Evolutionary conservation across 2,797 vertebrate genomes (phyloP).

Genomic region (Eurystomus glaucurus): DNA sequence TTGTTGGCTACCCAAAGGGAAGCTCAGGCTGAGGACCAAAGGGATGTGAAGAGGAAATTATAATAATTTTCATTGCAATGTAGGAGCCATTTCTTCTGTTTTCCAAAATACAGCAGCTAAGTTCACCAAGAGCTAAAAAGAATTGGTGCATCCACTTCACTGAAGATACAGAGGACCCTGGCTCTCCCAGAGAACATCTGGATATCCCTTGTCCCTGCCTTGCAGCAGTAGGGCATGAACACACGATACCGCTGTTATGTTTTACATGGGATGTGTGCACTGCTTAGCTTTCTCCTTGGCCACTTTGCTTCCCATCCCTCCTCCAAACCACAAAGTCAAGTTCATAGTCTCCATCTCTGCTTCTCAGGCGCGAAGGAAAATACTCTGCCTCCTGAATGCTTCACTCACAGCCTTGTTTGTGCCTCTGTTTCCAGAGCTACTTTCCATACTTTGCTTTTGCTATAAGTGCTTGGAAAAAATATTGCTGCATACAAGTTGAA

Average conservation of each 20-base stretch:
- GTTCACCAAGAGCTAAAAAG: not conserved
- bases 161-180: not conserved
- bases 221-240: not conserved
- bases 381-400: not conserved
- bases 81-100: not conserved
- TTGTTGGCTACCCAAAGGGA: not conserved
- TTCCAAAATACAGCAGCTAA: not conserved
- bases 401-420: not conserved
- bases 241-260: rapidly evolving
- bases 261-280: rapidly evolving
- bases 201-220: not conserved
- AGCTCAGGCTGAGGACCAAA: not conserved
- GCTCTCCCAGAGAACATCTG: not conserved
- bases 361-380: not conserved
- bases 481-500: not conserved
- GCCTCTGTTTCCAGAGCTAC: not conserved
- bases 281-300: not conserved
- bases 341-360: not conserved
- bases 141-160: not conserved
- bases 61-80: not conserved
- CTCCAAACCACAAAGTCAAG: not conserved
- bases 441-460: not conserved
- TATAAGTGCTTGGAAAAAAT: not conserved
- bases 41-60: not conserved
- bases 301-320: rapidly evolving